Evolutionary conservation across 2,797 vertebrate species (phyloP).

Genomic region (Myripristis jacobus): DNA sequence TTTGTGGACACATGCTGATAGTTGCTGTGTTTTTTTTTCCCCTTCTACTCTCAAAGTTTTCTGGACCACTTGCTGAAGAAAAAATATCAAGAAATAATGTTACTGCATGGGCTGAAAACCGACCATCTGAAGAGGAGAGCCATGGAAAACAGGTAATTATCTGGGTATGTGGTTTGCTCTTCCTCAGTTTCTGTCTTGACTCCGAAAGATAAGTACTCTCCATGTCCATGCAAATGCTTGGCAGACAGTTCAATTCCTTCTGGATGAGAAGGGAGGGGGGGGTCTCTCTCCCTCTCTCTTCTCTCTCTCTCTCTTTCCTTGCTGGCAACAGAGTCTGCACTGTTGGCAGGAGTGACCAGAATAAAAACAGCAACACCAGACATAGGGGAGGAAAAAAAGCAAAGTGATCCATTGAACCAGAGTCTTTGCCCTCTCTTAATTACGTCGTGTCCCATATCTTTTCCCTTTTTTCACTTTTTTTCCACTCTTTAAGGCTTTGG

Average conservation of each 20-base stretch:
- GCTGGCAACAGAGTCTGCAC: constrained; percentile 82
- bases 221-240: constrained; percentile 83
- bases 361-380: constrained; percentile 89
- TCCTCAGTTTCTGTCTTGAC: constrained; percentile 58
- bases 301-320: constrained; percentile 73
- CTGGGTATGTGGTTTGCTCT: constrained; percentile 56
- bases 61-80: constrained; percentile 27
- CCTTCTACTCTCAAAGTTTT: constrained; percentile 13
- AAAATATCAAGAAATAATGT: constrained; percentile 23
- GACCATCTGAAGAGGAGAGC: constrained; percentile 53
- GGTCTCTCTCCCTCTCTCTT: constrained; percentile 25
- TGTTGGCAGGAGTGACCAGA: constrained; percentile 91
- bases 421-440: constrained; percentile 87
- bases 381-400: constrained; percentile 82
- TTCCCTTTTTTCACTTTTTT: constrained; percentile 59
- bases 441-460: constrained; percentile 84
- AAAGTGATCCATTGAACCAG: constrained; percentile 84
- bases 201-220: constrained; percentile 73
- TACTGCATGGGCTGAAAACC: constrained; percentile 52
- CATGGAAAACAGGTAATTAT: constrained; percentile 59
- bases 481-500: constrained; percentile 59
- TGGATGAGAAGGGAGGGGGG: constrained; percentile 69
- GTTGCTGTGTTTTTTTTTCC: constrained; percentile 30
- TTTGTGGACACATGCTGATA: constrained; percentile 35
- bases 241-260: constrained; percentile 81